A percentile compares a stretch with the other conserved stretches of the same genome.
These are phyloP conservation scores for Lutjanus argentimaculatus DNA, from an alignment of 2,797 vertebrate species.

Conservation along the genomic window DNA sequence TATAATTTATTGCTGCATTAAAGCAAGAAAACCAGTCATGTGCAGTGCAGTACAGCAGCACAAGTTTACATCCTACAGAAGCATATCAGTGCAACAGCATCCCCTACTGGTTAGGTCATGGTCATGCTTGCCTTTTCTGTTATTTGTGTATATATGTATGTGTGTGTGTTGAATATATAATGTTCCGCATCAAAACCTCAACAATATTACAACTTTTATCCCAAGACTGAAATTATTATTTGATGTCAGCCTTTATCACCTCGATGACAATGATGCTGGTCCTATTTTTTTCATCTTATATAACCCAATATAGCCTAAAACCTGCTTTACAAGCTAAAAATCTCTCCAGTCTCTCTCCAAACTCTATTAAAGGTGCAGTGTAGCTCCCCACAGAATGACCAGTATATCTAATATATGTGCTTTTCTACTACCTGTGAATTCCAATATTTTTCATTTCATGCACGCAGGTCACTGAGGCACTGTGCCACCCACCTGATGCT, in stretches of 20 bases:
- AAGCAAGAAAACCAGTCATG: background rate
- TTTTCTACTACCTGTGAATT: conserved; percentile 14
- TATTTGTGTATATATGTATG: background rate
- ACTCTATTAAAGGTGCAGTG: background rate
- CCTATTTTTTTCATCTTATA: background rate
- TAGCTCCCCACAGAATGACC: background rate
- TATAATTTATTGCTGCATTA: background rate
- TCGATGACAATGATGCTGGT: background rate
- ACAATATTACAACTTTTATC: background rate
- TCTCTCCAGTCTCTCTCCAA: background rate
- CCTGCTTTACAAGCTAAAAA: background rate
- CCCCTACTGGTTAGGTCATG: background rate
- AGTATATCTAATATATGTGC: background rate
- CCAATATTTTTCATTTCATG: conserved; percentile 24
- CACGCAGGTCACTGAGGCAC: conserved; percentile 25
- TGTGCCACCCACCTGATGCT: conserved; percentile 35
- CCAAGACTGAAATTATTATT: background rate
- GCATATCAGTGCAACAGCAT: background rate
- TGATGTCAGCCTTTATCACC: background rate
- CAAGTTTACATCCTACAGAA: background rate
- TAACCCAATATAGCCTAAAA: background rate
- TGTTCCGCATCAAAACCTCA: background rate
- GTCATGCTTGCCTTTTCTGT: background rate
- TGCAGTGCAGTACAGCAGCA: too few relatives aligned
- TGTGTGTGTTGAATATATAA: background rate